Base-by-base conservation (phyloP, 2,888 invertebrate species). In the Junonia oenone region DNA sequence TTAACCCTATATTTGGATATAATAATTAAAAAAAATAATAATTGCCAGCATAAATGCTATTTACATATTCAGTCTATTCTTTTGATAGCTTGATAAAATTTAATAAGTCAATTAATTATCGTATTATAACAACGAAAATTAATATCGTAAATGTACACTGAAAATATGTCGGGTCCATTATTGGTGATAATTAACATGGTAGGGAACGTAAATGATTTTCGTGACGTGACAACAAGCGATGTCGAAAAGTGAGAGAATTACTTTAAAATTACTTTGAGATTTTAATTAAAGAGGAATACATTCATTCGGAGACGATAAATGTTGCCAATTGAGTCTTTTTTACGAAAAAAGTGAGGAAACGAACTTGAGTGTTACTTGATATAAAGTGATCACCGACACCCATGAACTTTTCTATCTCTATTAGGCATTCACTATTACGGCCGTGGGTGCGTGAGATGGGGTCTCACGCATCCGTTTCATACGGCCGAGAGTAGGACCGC, bases 211-310 rank as follows among this genome's bases (percentile, higher is more conserved):
- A 71, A 63, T 64, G 64, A 68, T 72, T 76, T 73, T 69, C 68
- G 65, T 71, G 72, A 72, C 71, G 52, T 62, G 58, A 64, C 63
- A 64, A 63, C 63, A 64, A 56, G 62, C 56, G 56, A 46, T 59
- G 61, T 51, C 60, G 63, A 62, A 63, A 59, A 60, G 57, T 60
- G 56, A 47, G 29, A 67, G 26, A 53, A 53, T 53, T 40, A 47
- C 38, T 31, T 40, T 53, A 58, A 66, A 71, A 70, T 66, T 63
- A 72, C 68, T 75, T 74, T 71, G 68, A 62, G 71, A 70, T 75
- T 78, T 79, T 80, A 81, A 82, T 81, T 78, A 80, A 76, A 57
- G 57, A 58, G 40, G 14, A 49, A 51, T 53, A 17, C 50, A 40
- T 51, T 58, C n/a, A n/a, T n/a, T n/a, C n/a, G n/a, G n/a, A n/a